Evolutionary conservation across 2,888 invertebrate species (phyloP).

Genomic region (Acrocera orbiculus): DNA sequence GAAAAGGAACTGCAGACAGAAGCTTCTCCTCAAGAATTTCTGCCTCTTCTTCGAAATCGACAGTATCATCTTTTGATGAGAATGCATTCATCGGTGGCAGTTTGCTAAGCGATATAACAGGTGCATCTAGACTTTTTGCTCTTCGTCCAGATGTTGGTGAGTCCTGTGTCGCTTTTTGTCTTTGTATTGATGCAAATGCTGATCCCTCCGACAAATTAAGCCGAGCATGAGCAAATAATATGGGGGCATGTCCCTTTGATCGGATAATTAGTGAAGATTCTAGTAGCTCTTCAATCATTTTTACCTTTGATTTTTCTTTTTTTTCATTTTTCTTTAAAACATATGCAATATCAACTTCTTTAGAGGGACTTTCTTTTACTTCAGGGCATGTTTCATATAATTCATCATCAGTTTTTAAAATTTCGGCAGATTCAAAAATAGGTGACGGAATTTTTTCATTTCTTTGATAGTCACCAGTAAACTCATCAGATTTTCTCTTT

Average conservation of each 20-base stretch:
- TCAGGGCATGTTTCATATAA: constrained; percentile 26
- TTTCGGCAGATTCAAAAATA: constrained; percentile 41
- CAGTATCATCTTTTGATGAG: constrained; percentile 76
- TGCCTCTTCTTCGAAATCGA: constrained; percentile 53
- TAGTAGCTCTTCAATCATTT: constrained; percentile 47
- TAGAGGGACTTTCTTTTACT: constrained; percentile 36
- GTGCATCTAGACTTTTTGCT: constrained; percentile 70
- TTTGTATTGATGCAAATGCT: constrained; percentile 52
- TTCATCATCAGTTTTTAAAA: constrained; percentile 41
- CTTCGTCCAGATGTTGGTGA: constrained; percentile 58
- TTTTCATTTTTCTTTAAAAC: constrained; percentile 19
- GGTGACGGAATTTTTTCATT: constrained; percentile 47
- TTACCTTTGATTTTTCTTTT: constrained; percentile 29
- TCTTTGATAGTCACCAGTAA: constrained; percentile 40
- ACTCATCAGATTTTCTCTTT: constrained; percentile 36
- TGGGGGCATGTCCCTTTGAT: constrained; percentile 56
- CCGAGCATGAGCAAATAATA: constrained; percentile 61
- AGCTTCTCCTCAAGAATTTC: constrained; percentile 43
- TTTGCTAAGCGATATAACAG: constrained; percentile 61
- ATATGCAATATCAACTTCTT: constrained; percentile 39
- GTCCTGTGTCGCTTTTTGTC: constrained; percentile 55
- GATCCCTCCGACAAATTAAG: constrained; percentile 73
- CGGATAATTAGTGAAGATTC: constrained; percentile 47
- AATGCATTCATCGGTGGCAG: constrained; percentile 71
- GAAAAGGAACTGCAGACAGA: constrained; percentile 25